These are phyloP conservation scores for Oxyscelio sp. DNA, from an alignment of 2,888 invertebrate species.

Conservation along the genomic window DNA sequence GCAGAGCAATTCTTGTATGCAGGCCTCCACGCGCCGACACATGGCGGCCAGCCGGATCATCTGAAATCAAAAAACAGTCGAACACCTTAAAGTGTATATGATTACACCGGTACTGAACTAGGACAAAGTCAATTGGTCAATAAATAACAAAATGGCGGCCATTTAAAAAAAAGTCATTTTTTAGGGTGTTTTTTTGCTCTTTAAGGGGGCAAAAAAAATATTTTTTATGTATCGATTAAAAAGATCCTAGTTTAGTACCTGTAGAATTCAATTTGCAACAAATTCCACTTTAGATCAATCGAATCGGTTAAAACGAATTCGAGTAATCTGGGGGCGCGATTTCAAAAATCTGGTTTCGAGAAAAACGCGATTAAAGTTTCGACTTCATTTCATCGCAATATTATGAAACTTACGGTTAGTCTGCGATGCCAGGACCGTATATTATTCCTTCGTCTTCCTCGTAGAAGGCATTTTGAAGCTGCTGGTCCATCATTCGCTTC, in stretches of 20 bases:
- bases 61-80: neutral
- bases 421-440: conserved; percentile 19
- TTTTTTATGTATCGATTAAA: neutral
- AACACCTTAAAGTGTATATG: too few relatives aligned
- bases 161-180: conserved; percentile 1
- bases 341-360: neutral
- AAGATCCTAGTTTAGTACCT: neutral
- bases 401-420: conserved; percentile 8
- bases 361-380: conserved; percentile 32
- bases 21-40: neutral
- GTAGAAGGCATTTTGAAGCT: neutral
- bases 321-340: neutral
- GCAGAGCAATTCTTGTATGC: neutral
- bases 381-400: too few relatives aligned
- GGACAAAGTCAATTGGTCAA: too few relatives aligned
- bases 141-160: neutral
- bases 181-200: neutral
- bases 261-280: neutral
- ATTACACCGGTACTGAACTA: neutral
- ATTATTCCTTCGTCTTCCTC: conserved; percentile 17
- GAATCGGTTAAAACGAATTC: neutral
- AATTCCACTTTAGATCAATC: neutral
- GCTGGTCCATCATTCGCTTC: neutral
- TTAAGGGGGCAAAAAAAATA: neutral
- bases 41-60: neutral